These are phyloP conservation scores for Microtus pennsylvanicus DNA, from an alignment of 2,113 vertebrate genomes.

Conservation along the genomic window DNA sequence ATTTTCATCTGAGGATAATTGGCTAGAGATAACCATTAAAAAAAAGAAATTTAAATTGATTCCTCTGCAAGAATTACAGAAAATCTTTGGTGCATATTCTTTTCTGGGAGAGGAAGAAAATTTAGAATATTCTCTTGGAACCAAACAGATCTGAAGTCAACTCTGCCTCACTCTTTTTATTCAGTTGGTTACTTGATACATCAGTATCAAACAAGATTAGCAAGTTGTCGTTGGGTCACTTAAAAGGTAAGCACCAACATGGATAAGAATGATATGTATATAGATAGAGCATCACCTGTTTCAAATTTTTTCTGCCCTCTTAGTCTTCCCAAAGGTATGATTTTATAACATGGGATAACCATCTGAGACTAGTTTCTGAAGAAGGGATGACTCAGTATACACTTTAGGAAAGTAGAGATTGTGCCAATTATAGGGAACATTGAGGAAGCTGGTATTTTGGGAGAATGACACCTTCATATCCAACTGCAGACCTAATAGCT, in stretches of 20 bases:
- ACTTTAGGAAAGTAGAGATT: slow-evolving; percentile 52
- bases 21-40: neutral
- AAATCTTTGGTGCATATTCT: neutral
- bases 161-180: neutral
- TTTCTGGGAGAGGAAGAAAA: neutral
- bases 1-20: slow-evolving; percentile 45
- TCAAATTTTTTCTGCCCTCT: slow-evolving; percentile 57
- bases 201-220: neutral
- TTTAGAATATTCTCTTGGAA: slow-evolving; percentile 10
- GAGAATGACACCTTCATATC: slow-evolving; percentile 40
- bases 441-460: slow-evolving; percentile 65
- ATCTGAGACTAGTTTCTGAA: slow-evolving; percentile 53
- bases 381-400: slow-evolving; percentile 75
- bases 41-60: neutral
- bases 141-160: neutral
- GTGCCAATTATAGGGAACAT: slow-evolving; percentile 72
- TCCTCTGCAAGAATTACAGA: neutral
- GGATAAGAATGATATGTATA: neutral
- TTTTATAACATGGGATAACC: slow-evolving; percentile 28
- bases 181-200: neutral
- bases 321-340: slow-evolving; percentile 60
- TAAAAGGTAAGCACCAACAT: neutral
- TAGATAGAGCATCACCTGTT: neutral
- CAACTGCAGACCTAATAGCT: slow-evolving; percentile 27
- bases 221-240: neutral